Evolutionary conservation across 2,888 invertebrate genomes (phyloP).

Genomic region (Suillia variegata): DNA sequence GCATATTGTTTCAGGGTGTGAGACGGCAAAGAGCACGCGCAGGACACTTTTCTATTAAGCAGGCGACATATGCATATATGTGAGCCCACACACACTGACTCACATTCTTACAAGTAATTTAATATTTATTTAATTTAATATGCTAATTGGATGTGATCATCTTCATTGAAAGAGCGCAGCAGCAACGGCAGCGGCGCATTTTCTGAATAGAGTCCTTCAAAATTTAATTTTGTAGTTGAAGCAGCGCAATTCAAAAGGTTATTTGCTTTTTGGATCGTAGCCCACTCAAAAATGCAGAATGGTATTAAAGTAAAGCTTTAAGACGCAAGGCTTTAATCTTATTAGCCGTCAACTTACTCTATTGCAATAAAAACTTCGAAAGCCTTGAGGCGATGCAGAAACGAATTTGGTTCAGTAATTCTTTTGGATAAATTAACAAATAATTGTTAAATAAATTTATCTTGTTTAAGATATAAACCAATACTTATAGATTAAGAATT

Average conservation of each 20-base stretch:
- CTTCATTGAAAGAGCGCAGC: neutral
- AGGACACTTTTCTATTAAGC: neutral
- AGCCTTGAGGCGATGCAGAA: too few species aligned
- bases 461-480: neutral
- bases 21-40: neutral
- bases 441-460: too few species aligned
- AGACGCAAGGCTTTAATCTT: neutral
- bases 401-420: too few species aligned
- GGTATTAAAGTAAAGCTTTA: too few species aligned
- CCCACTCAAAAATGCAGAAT: too few species aligned
- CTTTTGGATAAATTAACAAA: too few species aligned
- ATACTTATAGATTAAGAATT: neutral
- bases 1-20: neutral
- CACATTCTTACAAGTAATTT: constrained; percentile 45
- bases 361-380: neutral
- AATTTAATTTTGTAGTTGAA: too few species aligned
- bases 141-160: constrained; percentile 55
- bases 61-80: neutral
- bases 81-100: constrained; percentile 17
- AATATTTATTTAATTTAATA: constrained; percentile 58
- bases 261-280: too few species aligned
- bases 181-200: too few species aligned
- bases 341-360: neutral
- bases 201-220: neutral
- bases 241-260: too few species aligned